Evolutionary conservation across 2,888 invertebrate species (phyloP).

Genomic region (Drosophila prolongata): DNA sequence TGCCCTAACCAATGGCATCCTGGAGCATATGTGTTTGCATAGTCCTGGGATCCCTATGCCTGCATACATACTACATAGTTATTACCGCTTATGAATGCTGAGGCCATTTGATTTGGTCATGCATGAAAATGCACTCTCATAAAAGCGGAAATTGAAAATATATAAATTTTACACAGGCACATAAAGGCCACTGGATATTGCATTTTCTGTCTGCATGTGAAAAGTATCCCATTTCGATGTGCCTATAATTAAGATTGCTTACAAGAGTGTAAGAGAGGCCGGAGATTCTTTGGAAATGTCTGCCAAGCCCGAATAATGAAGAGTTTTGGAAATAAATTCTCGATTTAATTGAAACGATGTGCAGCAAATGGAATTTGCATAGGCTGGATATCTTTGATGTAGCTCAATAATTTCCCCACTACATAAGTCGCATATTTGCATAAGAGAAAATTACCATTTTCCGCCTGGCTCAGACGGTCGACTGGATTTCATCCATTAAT

Average conservation of each 20-base stretch:
- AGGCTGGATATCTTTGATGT: constrained; percentile 16
- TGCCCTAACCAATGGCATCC: constrained; percentile 32
- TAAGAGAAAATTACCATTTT: constrained; percentile 32
- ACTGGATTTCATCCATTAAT: constrained; percentile 22
- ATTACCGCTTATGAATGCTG: constrained; percentile 61
- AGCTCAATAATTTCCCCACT: constrained; percentile 22
- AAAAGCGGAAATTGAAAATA: constrained; percentile 75
- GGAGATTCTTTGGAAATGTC: constrained; percentile 19
- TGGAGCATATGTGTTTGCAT: constrained; percentile 39
- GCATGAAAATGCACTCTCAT: constrained; percentile 74
- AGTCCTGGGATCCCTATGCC: constrained; percentile 12
- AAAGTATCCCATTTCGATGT: constrained; percentile 18
- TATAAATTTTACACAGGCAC: constrained; percentile 61
- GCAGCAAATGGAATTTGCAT: constrained; percentile 26
- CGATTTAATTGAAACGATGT: constrained; percentile 16
- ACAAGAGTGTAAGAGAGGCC: constrained; percentile 8
- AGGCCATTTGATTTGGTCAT: constrained; percentile 71
- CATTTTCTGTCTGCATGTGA: constrained; percentile 51
- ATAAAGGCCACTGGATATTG: constrained; percentile 52
- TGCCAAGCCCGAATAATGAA: constrained; percentile 6
- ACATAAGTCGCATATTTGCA: constrained; percentile 21
- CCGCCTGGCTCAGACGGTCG: not conserved
- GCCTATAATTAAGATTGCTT: constrained; percentile 36
- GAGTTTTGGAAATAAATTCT: constrained; percentile 15
- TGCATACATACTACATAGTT: constrained; percentile 45